Base-by-base conservation (phyloP, 2,113 vertebrate genomes). In the Tympanuchus pallidicinctus region DNA sequence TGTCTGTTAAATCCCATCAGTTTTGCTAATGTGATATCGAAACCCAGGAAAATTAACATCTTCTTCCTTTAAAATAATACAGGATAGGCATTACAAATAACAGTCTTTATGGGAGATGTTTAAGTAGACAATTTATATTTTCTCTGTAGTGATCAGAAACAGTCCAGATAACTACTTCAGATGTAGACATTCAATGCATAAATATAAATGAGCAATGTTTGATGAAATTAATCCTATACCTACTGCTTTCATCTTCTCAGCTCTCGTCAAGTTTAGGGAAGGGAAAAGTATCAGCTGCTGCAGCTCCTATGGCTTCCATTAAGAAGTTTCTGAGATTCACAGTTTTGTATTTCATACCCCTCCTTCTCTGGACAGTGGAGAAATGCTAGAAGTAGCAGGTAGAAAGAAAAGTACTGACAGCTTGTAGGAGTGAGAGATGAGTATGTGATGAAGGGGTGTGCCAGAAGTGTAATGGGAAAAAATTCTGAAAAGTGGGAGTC, bases 401-500 rank as follows among this genome's bases (percentile, higher is more conserved):
- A 95, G 82, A 76, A 91, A 92, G 76, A 82, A 80, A 92, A 47
- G 25, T 85, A 92, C 72, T 82, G 82, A 45, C 82, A 96, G 60
- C 43, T 91, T 90, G 95, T 89, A 75, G 96, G 91, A 92, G 87
- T 94, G 91, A 0, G 52, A 92, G 65, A 92, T 93, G 85, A 93
- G 77, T 94, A 89, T 93, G 89, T 93, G 95, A 93, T 91, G 89
- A 94, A 89, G 75, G 82, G 82, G 82, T 92, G 81, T 89, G 79
- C 74, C 89, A 93, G 47, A 67, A 94, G 50, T 63, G 84, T 85
- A 92, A 91, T 56, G 34, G 67, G 8, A 93, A 52, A 89, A 89
- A 96, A 94, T 89, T 60, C 34, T 94, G 84, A 95, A 77, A 94
- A 87, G 89, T 92, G 79, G 95, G 94, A 94, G 93, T 83, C 72